Percentiles rank a stretch among this genome's conserved stretches.
Conservation (phyloP, 1,140 invertebrate species). For the Heliothis virescens region DNA sequence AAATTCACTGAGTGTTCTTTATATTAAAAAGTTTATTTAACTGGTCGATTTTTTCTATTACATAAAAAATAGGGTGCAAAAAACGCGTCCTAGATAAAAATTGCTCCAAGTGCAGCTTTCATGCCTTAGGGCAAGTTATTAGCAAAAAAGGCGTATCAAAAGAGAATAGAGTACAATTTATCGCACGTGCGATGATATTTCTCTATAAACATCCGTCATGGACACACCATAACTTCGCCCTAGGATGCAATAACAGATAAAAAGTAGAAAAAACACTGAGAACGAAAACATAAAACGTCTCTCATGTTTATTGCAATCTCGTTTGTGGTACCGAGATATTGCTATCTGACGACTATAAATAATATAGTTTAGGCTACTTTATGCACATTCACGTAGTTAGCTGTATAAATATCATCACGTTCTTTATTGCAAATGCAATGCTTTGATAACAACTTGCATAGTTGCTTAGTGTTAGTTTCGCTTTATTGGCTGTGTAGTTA, state of each 20-base stretch:
- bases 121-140: conserved; percentile 35
- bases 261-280: conserved; percentile 61
- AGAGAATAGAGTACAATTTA: conserved; percentile 56
- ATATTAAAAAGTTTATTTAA: conserved; percentile 35
- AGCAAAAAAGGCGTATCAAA: conserved; percentile 35
- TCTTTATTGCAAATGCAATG: conserved; percentile 44
- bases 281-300: conserved; percentile 67
- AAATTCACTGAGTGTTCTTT: conserved; percentile 26
- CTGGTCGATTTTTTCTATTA: not conserved
- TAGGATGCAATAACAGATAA: conserved; percentile 72
- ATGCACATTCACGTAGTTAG: conserved; percentile 63
- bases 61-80: not conserved
- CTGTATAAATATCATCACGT: conserved; percentile 49
- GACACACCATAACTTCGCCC: conserved; percentile 60
- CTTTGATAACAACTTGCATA: conserved; percentile 4
- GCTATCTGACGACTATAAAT: conserved; percentile 73
- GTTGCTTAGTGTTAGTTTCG: conserved; percentile 13
- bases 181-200: conserved; percentile 59
- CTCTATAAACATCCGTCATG: conserved; percentile 60
- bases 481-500: not conserved
- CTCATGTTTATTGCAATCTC: conserved; percentile 63
- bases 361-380: conserved; percentile 64
- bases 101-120: not conserved
- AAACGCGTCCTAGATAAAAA: not conserved
- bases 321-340: conserved; percentile 60